Evolutionary conservation across 1,140 invertebrate species (phyloP).

Genomic region (Archivesica marissinica): DNA sequence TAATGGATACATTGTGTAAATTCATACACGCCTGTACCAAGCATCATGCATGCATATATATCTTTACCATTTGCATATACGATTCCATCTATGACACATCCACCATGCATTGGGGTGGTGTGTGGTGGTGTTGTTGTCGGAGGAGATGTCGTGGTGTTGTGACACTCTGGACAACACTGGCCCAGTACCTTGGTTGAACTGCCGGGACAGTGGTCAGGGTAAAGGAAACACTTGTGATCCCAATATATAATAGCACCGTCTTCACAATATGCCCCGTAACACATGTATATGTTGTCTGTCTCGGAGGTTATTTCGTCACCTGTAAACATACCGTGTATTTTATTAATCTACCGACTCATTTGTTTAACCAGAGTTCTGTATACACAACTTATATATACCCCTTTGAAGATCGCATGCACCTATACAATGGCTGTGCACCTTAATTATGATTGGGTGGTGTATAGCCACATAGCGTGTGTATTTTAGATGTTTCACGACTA

Average conservation of each 20-base stretch:
- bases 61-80: neutral
- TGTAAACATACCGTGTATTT: neutral
- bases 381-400: neutral
- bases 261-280: neutral
- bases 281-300: neutral
- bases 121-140: neutral
- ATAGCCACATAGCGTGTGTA: neutral
- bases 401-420: neutral
- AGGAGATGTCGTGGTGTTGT: neutral
- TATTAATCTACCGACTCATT: neutral
- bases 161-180: neutral
- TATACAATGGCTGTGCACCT: neutral
- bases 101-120: neutral
- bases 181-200: neutral
- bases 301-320: neutral
- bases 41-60: neutral
- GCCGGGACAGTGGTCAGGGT: neutral
- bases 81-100: neutral
- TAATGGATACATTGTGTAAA: neutral
- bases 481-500: no score
- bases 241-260: neutral
- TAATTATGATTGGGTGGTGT: neutral
- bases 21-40: neutral
- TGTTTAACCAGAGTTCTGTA: neutral
- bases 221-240: constrained; percentile 1